Conservation (phyloP, 2,113 vertebrate species). For the western clawed frog (Xenopus tropicalis) region UCB_Xtro_10.0 CM004446.2:32512001-32512500, state of each 20-base stretch:
- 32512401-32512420: too few relatives aligned
- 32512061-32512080: too few relatives aligned
- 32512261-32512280: constrained; percentile 85
- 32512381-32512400: background rate
- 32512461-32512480: too few relatives aligned
- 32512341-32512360: background rate
- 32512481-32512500: too few relatives aligned
- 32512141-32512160: constrained; percentile 73
- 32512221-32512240: constrained; percentile 95
- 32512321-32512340: background rate
- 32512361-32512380: too few relatives aligned
- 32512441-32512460: too few relatives aligned
- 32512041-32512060: too few relatives aligned
- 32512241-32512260: constrained; percentile 88
- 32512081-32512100: too few relatives aligned
- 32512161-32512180: constrained; percentile 87
- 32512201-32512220: constrained; percentile 93
- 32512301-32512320: background rate
- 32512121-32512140: constrained; percentile 58
- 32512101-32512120: too few relatives aligned
- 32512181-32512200: constrained; percentile 90
- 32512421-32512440: too few relatives aligned
- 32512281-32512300: constrained; percentile 66
- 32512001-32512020: too few relatives aligned
- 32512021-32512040: too few relatives aligned